Evolutionary conservation across 2,113 vertebrate genomes (phyloP), one percentile per base, ranked within the genome.

Genomic region (Entelurus aequoreus): DNA sequence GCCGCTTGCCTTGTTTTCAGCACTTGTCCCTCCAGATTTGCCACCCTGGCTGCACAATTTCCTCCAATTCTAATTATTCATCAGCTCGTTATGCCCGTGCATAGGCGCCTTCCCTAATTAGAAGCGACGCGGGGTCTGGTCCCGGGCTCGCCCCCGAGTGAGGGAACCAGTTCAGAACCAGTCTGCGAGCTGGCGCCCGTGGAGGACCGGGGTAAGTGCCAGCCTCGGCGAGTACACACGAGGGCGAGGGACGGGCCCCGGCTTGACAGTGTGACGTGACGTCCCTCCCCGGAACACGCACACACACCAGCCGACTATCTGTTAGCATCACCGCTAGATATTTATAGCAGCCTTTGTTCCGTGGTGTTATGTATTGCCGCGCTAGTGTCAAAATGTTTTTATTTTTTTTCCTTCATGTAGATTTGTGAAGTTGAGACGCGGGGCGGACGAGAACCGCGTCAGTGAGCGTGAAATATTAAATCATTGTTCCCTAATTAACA

Each of bases 11-110:
- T 94, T 84, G 88, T 92, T 94, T 93, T 91, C 94, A 94, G 92
- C 92, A 91, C 92, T 94, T 94, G 94, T 94, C 93, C 93, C 88
- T 94, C 92, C 90, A 93, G 88, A 96, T 95, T 95, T 95, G 92
- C 90, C 88, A 86, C 89, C 88, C 86, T 81, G 87, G 84, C 88
- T 92, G 91, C 90, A 92, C 91, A 92, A 91, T 90, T 89, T 89
- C 82, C 79, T 85, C 86, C 84, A 84, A 88, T 89, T 88, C 81
- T 91, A 91, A 91, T 92, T 91, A 92, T 90, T 90, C 90, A 87
- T 90, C 88, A 89, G 87, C 90, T 90, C 84, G 80, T 91, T 90
- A 90, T 85, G 88, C 79, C 86, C 72, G 72, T 13, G 84, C 77
- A 76, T 46, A 75, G 85, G 81, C 77, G 70, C 87, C 83, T 80